Conservation (phyloP, 2,888 invertebrate species). For the Morinoia aosen region DNA sequence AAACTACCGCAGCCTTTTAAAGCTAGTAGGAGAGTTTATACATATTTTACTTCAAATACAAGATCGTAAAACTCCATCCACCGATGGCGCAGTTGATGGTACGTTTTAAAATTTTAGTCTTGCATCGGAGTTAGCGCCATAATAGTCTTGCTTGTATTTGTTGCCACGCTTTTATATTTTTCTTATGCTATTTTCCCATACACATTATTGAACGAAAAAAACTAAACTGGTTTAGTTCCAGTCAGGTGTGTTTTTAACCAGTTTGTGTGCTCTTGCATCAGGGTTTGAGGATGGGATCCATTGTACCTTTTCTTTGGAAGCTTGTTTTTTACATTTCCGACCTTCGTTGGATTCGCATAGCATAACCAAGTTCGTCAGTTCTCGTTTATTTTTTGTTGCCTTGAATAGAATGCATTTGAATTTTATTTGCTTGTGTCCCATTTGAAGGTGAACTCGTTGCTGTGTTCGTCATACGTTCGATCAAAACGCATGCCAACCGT, state of each 20-base stretch:
- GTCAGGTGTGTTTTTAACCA: neutral
- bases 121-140: too few relatives aligned
- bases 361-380: neutral
- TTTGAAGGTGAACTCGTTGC: neutral
- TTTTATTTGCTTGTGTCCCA: neutral
- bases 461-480: neutral
- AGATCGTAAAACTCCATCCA: too few relatives aligned
- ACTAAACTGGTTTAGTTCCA: neutral
- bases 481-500: neutral
- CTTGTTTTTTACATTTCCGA: neutral
- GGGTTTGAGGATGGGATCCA: neutral
- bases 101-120: too few relatives aligned
- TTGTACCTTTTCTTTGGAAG: neutral
- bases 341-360: neutral
- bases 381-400: neutral
- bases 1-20: too few relatives aligned
- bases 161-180: neutral
- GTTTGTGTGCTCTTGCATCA: neutral
- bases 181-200: neutral
- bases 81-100: too few relatives aligned
- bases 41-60: too few relatives aligned
- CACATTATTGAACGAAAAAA: neutral
- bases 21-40: too few relatives aligned
- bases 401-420: neutral
- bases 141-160: neutral